Evolutionary conservation across 2,888 invertebrate genomes (phyloP), one percentile per base, ranked within the genome.

Genomic region (Epinotia ramella): DNA sequence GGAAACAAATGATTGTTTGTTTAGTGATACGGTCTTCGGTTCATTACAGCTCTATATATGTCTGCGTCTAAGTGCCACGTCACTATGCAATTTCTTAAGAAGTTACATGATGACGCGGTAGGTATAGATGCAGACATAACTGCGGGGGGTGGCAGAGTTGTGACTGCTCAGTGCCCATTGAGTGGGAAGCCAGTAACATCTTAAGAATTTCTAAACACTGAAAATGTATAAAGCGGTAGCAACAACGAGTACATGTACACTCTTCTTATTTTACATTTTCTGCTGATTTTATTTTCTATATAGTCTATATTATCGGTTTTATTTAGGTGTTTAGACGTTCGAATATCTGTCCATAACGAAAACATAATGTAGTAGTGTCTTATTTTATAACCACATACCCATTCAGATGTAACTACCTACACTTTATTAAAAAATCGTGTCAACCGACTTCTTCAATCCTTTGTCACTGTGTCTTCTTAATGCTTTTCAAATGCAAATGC

Each of bases 1-100:
- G 91, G 74, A 92, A 94, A 80, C 78, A 73, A 79, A 69, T 72
- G 69, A 33, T 76, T 62, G 73, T 65, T n/a, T 13, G 13, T 56
- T 56, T 44, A 46, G 63, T 53, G 49, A 24, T 16, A 33, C n/a
- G 16, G 3, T 49, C 13, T 49, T 49, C 5, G 49, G 5, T 49
- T 49, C 49, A 49, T 49, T 49, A 16, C 4, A 16, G 49, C n/a
- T 53, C 3, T n/a, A 53, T n/a, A 53, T n/a, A 53, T 53, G 6
- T 53, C n/a, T n/a, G 16, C 53, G 53, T 6, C n/a, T 53, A 13
- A 53, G 7, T 6, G 53, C 16, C 53, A 53, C 53, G 53, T n/a
- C 53, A 53, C 53, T 53, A 16, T 16, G 53, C n/a, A 16, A 53
- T 53, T n/a, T 53, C 53, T 53, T 53, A 5, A 53, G 53, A 53